These are phyloP conservation scores for Liposcelis brunnea DNA, from an alignment of 2,888 invertebrate species.

Conservation along the genomic window DNA sequence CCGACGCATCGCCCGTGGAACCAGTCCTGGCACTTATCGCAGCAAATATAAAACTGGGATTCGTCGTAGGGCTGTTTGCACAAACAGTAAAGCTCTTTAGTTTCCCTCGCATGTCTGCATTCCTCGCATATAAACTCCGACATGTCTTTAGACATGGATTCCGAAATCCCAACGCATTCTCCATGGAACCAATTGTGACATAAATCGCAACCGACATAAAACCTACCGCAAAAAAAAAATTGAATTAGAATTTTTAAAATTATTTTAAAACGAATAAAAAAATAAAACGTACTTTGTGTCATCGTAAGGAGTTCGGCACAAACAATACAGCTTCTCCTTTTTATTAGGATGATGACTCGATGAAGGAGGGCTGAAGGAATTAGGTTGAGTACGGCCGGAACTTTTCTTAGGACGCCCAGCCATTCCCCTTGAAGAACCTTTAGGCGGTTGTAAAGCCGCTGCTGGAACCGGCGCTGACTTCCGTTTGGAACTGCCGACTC, in stretches of 20 bases:
- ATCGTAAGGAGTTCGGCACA: conserved; percentile 89
- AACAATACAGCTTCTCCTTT: conserved; percentile 72
- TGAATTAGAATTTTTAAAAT: neutral
- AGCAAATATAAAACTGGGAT: conserved; percentile 93
- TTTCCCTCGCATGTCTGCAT: conserved; percentile 69
- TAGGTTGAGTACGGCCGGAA: neutral
- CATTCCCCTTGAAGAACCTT: neutral
- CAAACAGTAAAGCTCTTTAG: conserved; percentile 86
- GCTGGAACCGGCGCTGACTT: conserved; percentile 28
- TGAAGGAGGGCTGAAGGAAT: conserved; percentile 11
- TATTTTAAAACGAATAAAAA: conserved; percentile 1
- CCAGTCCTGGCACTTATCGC: conserved; percentile 98
- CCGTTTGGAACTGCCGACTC: conserved; percentile 38
- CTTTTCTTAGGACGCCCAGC: neutral
- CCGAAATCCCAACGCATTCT: conserved; percentile 85
- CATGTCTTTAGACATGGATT: conserved; percentile 75
- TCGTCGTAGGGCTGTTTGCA: conserved; percentile 95
- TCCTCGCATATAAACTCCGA: conserved; percentile 80
- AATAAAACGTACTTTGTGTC: conserved; percentile 57
- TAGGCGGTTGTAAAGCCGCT: conserved; percentile 9
- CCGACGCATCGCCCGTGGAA: conserved; percentile 97
- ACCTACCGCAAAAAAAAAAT: conserved; percentile 40
- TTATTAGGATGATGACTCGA: conserved; percentile 16
- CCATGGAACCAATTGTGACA: conserved; percentile 99
- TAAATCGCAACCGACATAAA: conserved; percentile 93